Evolutionary conservation across 2,888 invertebrate species (phyloP), one percentile per base, ranked within the genome.

Genomic region (Prenolepis imparis): DNA sequence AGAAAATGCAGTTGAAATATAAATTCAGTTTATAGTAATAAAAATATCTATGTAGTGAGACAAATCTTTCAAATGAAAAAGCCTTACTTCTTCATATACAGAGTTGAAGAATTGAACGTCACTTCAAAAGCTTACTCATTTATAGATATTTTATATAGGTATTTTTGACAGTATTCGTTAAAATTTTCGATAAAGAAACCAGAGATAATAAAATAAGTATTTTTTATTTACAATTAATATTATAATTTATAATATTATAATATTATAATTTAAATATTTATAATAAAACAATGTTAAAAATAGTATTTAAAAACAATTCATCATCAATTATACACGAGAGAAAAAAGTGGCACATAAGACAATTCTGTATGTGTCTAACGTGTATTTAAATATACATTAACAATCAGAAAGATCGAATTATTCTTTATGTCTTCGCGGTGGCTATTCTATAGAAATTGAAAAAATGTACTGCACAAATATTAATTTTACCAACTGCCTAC

Each of bases 351-450:
- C 1, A 11, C 18, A 18, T 18, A 15, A 48, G 4, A 68, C 48
- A 68, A 52, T n/a, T 48, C 18, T 48, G 15, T 64, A 67, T 21
- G 21, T 41, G 24, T 41, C n/a, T 32, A 68, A 52, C 24, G 48
- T 41, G 48, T 8, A 67, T 48, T 24, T 67, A 48, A 66, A 66
- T 66, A 21, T 66, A 41, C 66, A 68, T 52, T 68, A 32, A 68
- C 32, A 68, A 68, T n/a, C 68, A 52, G 48, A 48, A 52, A 68
- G 48, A n/a, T n/a, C n/a, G n/a, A 28, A 12, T 48, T 5, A 18
- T 48, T 28, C 18, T 32, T 68, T 28, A 4, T 15, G 8, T 0
- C 48, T 28, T 28, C 24, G 41, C 1, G 24, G 21, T 12, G 1
- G 32, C 1, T 61, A 59, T 1, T n/a, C 61, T 18, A 48, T 32